Evolutionary conservation across 2,888 invertebrate species (phyloP), one percentile per base, ranked within the genome.

Genomic region (Tetheella fluctuosa): DNA sequence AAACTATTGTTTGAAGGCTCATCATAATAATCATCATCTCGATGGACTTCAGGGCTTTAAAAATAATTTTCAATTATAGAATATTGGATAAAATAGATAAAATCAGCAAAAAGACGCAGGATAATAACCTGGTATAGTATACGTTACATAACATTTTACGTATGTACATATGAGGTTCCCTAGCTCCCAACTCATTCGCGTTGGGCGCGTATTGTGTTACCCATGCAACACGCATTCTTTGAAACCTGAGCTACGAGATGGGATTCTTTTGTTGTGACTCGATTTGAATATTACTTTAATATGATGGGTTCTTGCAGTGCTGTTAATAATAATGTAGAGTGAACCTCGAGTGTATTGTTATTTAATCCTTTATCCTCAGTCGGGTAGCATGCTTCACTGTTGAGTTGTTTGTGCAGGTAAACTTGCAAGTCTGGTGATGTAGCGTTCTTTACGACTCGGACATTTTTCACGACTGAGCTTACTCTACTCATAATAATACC

Each of bases 221-320:
- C 79, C 83, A 77, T 82, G 85, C 76, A 81, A 80, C 81, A 84
- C 83, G 81, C 86, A 86, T 85, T 88, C 86, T 86, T 85, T 87
- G 90, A 85, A 91, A 91, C 85, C 77, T 81, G 88, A 90, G 81
- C 86, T 78, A 73, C 71, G 82, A 79, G 76, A 85, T 85, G 86
- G 86, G 85, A 86, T 85, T 87, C 90, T 86, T 90, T 91, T 91
- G 89, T 90, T 85, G 81, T 78, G 79, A 77, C 81, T 83, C 81
- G 81, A 90, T 91, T 90, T 91, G 87, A 92, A 91, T 92, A 90
- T 90, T 85, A 85, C 86, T 85, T 84, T 84, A 86, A 87, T 86
- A 81, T 83, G 86, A 86, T 84, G 83, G 83, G 83, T 77, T 78
- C 79, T 78, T 73, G 79, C 76, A 84, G 13, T 34, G 34, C 34